Percentiles rank a stretch among this genome's conserved stretches.
Evolutionary conservation across 2,888 invertebrate genomes (phyloP).

Genomic region (Mongoloraphidia duomilia): DNA sequence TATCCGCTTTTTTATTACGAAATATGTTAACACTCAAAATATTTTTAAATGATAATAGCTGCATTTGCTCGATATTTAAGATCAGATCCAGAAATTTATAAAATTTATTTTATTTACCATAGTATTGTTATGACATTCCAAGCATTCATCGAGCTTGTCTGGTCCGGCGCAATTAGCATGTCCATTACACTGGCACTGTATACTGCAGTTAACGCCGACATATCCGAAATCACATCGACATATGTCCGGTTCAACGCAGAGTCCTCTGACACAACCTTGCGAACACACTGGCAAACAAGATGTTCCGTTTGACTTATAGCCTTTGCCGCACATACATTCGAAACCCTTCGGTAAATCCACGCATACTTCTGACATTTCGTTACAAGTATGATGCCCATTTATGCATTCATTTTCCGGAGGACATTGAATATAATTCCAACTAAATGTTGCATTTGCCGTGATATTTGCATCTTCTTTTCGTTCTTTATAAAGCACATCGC

Average conservation of each 20-base stretch:
- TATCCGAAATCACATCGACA: constrained; percentile 90
- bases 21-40: too few relatives aligned
- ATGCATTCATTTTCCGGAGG: constrained; percentile 88
- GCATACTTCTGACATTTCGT: constrained; percentile 74
- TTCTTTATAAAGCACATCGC: constrained; percentile 37
- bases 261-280: constrained; percentile 76
- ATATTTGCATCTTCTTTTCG: constrained; percentile 32
- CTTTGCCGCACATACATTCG: constrained; percentile 69
- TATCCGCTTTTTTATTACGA: too few relatives aligned
- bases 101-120: constrained; percentile 38
- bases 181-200: constrained; percentile 88
- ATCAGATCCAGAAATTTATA: background rate
- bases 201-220: constrained; percentile 86
- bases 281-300: constrained; percentile 67
- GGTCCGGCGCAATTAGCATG: constrained; percentile 86
- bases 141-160: constrained; percentile 66
- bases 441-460: constrained; percentile 32
- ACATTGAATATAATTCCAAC: constrained; percentile 82
- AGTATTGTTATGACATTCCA: constrained; percentile 81
- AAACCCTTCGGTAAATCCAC: constrained; percentile 70
- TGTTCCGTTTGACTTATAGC: constrained; percentile 45
- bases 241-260: constrained; percentile 65
- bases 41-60: too few relatives aligned
- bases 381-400: constrained; percentile 84
- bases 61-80: background rate